Conservation (phyloP, 2,113 vertebrate genomes). For the Orycteropus afer region DNA sequence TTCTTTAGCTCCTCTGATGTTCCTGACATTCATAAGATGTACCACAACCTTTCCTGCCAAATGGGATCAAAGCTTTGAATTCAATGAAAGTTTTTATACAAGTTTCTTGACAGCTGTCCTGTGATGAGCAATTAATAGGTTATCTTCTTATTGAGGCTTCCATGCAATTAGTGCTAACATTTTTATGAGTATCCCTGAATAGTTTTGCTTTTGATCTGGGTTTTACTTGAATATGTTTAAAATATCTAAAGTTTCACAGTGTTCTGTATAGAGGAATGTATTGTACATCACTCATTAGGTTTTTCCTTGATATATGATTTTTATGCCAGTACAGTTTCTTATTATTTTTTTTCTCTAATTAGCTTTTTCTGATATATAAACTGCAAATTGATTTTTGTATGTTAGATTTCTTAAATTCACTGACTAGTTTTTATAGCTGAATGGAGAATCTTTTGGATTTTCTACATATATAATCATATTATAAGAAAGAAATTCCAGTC, state of each 20-base stretch:
- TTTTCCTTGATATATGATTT: not conserved
- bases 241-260: not conserved
- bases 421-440: constrained; percentile 6
- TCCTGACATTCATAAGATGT: constrained; percentile 63
- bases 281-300: not conserved
- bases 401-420: not conserved
- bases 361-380: not conserved
- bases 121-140: constrained; percentile 17
- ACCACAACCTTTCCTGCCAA: constrained; percentile 51
- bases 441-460: constrained; percentile 19
- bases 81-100: constrained; percentile 41
- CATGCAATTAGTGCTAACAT: not conserved
- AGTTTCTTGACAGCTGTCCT: not conserved
- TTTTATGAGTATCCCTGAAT: not conserved
- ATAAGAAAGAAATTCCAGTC: too few species aligned
- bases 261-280: not conserved
- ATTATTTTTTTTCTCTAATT: not conserved
- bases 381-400: constrained; percentile 9
- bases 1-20: constrained; percentile 35
- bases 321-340: not conserved
- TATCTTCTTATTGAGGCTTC: not conserved
- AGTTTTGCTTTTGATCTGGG: constrained; percentile 47
- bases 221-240: constrained; percentile 25
- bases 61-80: constrained; percentile 58
- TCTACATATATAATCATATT: not conserved